A percentile compares a stretch with the other conserved stretches of the same genome.
phyloP scores from a whole-genome alignment of 2,888 invertebrate species.

The Ectropis crepuscularia region DNA sequence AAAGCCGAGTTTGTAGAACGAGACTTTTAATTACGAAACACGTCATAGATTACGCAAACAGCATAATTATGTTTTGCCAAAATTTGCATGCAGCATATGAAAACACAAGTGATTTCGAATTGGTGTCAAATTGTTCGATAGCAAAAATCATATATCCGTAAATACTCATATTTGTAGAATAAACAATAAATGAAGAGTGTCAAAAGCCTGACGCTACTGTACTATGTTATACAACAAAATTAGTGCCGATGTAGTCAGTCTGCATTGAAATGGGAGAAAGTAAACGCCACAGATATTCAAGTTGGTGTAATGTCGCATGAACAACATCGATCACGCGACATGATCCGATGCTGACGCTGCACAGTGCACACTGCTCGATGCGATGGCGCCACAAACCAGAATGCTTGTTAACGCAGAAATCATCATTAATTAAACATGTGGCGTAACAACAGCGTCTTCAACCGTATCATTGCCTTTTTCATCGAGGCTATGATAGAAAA shows the following conservation, averaged over 20 bases:
- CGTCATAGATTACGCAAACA: no score
- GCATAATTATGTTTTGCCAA: no score
- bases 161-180: no score
- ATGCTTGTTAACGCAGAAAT: slow-evolving; percentile 48
- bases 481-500: slow-evolving; percentile 11
- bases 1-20: slow-evolving; percentile 2
- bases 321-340: slow-evolving; percentile 47
- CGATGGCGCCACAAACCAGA: slow-evolving; percentile 57
- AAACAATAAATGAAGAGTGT: no score
- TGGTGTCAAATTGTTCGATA: no score
- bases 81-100: no score
- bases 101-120: no score
- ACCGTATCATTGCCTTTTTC: neutral
- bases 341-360: slow-evolving; percentile 41
- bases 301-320: slow-evolving; percentile 21
- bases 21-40: slow-evolving; percentile 4
- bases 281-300: slow-evolving; percentile 24
- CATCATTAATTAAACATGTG: slow-evolving; percentile 43
- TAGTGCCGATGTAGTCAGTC: neutral
- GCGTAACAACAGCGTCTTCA: slow-evolving; percentile 27
- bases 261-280: slow-evolving; percentile 26
- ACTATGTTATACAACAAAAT: no score
- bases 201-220: no score
- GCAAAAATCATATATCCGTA: no score
- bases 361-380: slow-evolving; percentile 2